A percentile compares a stretch with the other conserved stretches of the same genome.
Evolutionary conservation across 2,797 vertebrate species (phyloP).

Genomic region (Sebastes oblongus): DNA sequence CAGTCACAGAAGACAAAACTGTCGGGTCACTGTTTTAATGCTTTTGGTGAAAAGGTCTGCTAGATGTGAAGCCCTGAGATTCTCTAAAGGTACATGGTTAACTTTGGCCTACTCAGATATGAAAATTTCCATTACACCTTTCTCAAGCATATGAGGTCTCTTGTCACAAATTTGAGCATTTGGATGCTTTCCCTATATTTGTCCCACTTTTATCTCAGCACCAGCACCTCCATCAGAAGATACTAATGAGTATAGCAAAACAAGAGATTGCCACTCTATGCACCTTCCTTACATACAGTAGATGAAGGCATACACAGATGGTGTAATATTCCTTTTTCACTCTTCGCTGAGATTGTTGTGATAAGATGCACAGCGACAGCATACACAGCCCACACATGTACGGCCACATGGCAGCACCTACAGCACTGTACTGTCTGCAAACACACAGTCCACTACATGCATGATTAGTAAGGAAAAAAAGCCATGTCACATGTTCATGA

Average conservation of each 20-base stretch:
- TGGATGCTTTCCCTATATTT: neutral
- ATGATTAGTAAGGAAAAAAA: neutral
- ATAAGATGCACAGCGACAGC: slow-evolving; percentile 60
- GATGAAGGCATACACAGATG: slow-evolving; percentile 49
- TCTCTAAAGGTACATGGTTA: too few relatives aligned
- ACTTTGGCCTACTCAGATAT: too few relatives aligned
- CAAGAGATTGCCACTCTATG: slow-evolving; percentile 1
- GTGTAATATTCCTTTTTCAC: slow-evolving; percentile 39
- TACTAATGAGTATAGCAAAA: neutral
- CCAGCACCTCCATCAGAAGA: neutral
- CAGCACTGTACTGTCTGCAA: slow-evolving; percentile 26
- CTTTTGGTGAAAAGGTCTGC: too few relatives aligned
- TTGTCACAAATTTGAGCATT: neutral
- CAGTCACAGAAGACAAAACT: too few relatives aligned
- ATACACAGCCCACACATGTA: slow-evolving; percentile 30
- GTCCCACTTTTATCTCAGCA: neutral
- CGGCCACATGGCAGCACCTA: slow-evolving; percentile 46
- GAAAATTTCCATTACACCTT: neutral
- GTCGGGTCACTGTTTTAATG: too few relatives aligned
- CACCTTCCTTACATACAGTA: neutral
- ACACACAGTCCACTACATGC: neutral
- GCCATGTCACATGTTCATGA: neutral
- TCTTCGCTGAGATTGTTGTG: slow-evolving; percentile 45
- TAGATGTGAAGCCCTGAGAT: too few relatives aligned
- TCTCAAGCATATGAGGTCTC: neutral